These are phyloP conservation scores for Phalacrocorax aristotelis DNA, from an alignment of 2,113 vertebrate species.

Conservation along the genomic window DNA sequence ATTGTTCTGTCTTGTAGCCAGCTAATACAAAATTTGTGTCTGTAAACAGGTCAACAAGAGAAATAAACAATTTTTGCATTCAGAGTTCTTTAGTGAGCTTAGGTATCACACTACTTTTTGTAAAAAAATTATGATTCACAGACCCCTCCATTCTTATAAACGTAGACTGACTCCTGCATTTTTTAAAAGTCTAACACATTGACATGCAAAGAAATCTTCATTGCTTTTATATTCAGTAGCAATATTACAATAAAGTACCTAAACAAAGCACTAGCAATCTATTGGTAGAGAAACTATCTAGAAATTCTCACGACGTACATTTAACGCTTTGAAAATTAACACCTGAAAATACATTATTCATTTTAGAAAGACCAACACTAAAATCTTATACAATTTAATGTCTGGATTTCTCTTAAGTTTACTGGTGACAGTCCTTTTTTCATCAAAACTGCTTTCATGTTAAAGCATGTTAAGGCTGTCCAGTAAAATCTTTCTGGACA, in stretches of 20 bases:
- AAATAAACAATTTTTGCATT: neutral
- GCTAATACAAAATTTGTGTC: slow-evolving; percentile 91
- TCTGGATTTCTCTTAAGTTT: neutral
- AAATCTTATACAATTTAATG: neutral
- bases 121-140: neutral
- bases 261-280: neutral
- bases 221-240: neutral
- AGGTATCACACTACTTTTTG: neutral
- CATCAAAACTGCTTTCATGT: neutral
- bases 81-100: neutral
- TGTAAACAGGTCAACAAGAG: slow-evolving; percentile 59
- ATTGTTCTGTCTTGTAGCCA: slow-evolving; percentile 94
- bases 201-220: neutral
- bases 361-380: neutral
- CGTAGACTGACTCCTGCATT: neutral
- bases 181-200: neutral
- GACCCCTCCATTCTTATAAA: neutral
- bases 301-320: neutral
- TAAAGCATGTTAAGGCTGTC: neutral
- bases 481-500: neutral
- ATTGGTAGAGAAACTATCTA: neutral
- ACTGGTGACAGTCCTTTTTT: neutral
- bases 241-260: neutral
- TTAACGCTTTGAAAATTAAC: neutral
- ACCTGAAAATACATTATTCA: neutral